Percentiles rank a stretch among this genome's conserved stretches.
These are phyloP conservation scores for Acrossocheilus wenchowensis DNA, from an alignment of 2,797 vertebrate species.

Conservation along the genomic window DNA sequence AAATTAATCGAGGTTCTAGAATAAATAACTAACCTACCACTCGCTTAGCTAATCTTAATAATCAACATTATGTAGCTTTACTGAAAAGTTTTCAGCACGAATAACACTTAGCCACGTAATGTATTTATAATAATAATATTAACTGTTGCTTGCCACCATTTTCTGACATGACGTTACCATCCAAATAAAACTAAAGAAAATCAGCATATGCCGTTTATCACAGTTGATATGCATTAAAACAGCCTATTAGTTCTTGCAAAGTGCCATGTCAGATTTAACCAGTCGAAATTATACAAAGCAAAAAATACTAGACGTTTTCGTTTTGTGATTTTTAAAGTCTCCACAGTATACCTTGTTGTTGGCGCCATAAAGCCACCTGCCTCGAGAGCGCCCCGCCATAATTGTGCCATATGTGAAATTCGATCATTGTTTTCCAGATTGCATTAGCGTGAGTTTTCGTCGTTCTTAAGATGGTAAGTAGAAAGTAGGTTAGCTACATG, in stretches of 20 bases:
- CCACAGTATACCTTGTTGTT: slow-evolving; percentile 55
- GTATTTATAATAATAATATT: not conserved
- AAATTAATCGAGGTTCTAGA: not conserved
- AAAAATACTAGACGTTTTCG: slow-evolving; percentile 65
- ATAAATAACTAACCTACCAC: not conserved
- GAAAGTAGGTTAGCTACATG: not conserved
- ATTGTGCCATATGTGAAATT: slow-evolving; percentile 32
- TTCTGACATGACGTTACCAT: not conserved
- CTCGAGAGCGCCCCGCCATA: slow-evolving; percentile 58
- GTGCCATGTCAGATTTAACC: not conserved
- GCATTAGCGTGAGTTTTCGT: slow-evolving; percentile 21
- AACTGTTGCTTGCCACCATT: not conserved
- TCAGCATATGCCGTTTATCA: not conserved
- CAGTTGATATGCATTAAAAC: not conserved
- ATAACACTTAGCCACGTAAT: not conserved
- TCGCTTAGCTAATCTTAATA: not conserved
- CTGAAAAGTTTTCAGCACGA: not conserved
- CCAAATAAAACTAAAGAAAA: not conserved
- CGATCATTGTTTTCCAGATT: slow-evolving; percentile 22
- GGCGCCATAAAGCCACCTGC: slow-evolving; percentile 73
- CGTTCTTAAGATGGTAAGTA: not conserved
- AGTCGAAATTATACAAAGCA: slow-evolving; percentile 13
- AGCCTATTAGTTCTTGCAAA: not conserved
- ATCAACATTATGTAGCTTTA: not conserved
- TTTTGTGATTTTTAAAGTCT: slow-evolving; percentile 60